Conservation (phyloP, 2,113 vertebrate genomes). For the Leptosomus discolor region DNA sequence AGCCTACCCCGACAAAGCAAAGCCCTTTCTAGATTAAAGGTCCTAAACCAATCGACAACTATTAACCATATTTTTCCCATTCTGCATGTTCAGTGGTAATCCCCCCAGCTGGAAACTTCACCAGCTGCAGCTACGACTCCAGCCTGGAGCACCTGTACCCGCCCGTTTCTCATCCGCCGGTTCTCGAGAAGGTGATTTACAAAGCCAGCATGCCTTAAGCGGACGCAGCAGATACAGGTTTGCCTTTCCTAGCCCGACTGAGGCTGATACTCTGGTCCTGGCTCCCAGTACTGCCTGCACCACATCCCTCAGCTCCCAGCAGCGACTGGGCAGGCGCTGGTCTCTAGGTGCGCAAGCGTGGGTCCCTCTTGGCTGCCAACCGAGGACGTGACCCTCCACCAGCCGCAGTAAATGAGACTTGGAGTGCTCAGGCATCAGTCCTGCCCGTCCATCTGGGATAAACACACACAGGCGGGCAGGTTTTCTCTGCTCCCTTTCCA, state of each 20-base stretch:
- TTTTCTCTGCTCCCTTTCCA: background rate
- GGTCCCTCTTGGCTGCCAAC: background rate
- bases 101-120: background rate
- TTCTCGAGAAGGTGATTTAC: background rate
- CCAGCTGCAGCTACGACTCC: background rate
- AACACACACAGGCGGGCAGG: accelerated
- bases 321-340: accelerated
- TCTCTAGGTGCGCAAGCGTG: background rate
- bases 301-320: accelerated
- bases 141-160: background rate
- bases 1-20: background rate
- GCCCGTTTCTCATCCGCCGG: accelerated
- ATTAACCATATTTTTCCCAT: background rate
- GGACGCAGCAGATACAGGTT: background rate
- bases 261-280: background rate
- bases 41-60: background rate
- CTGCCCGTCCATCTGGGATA: background rate
- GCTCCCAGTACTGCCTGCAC: background rate
- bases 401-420: background rate
- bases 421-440: accelerated
- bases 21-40: background rate
- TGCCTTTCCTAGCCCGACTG: background rate
- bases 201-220: background rate
- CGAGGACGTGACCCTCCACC: background rate
- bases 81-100: background rate